Conservation (phyloP, 2,113 vertebrate species). For the Gnathonemus echidnorhynchus region DNA sequence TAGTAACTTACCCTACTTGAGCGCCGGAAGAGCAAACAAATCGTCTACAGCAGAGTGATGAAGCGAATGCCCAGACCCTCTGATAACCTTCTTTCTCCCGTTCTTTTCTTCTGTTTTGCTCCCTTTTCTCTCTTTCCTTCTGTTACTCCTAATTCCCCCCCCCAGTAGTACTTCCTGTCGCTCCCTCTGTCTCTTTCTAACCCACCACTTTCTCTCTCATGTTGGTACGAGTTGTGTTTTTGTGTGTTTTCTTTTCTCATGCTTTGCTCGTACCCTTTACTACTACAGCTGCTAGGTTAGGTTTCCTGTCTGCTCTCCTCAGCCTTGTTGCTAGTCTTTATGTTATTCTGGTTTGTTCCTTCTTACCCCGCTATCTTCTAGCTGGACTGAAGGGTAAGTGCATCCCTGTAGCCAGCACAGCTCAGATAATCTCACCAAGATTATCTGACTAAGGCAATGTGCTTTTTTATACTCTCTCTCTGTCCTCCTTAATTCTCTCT, state of each 20-base stretch:
- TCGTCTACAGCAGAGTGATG: constrained; percentile 55
- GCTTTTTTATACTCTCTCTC: constrained; percentile 72
- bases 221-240: constrained; percentile 68
- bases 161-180: constrained; percentile 14
- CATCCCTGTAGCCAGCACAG: constrained; percentile 98
- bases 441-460: constrained; percentile 99
- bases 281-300: constrained; percentile 93
- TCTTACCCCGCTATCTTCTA: constrained; percentile 99
- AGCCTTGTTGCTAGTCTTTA: constrained; percentile 99
- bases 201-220: constrained; percentile 46
- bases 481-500: constrained; percentile 72
- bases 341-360: constrained; percentile 99
- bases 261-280: constrained; percentile 95
- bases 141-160: constrained; percentile 24
- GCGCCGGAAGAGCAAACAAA: constrained; percentile 35
- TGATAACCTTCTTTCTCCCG: constrained; percentile 4
- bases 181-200: constrained; percentile 24
- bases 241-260: constrained; percentile 75
- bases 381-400: constrained; percentile 99
- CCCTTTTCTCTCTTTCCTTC: background rate
- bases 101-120: background rate
- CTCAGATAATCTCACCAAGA: constrained; percentile 98
- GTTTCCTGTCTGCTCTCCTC: constrained; percentile 99
- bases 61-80: constrained; percentile 43
- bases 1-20: constrained; percentile 21